Base-by-base conservation (phyloP, 2,888 invertebrate genomes). In the Coremacera marginata region DNA sequence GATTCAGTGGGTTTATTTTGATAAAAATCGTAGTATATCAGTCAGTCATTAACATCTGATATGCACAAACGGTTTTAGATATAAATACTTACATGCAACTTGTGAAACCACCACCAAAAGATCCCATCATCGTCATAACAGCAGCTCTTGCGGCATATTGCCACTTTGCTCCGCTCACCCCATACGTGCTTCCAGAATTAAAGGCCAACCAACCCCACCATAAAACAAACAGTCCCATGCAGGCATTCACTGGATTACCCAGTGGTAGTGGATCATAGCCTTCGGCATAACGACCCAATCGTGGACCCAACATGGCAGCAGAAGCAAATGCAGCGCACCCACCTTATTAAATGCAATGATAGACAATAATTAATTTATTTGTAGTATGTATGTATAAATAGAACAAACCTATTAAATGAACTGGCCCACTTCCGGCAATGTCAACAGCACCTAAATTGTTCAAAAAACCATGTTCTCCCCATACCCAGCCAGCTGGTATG, bases 191-290 rank as follows among this genome's bases (percentile, higher is more conserved):
- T 16, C 98, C 98, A 71, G 97, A 97, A 89, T 97, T 97, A 87
- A 98, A 98, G 0, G 97, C 97, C 74, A 98, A 90, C 98, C 98
- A 98, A 0, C 98, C 98, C 98, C 98, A 98, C 97, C 97, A 97
- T 0, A 97, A 90, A 55, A 97, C 96, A 86, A 97, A 97, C 14
- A 97, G 92, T 0, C 97, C 97, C 93, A 97, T 94, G 37, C 96
- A 94, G 0, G 96, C 96, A 86, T 97, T 97, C 5, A 97, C 97
- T 0, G 97, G 97, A 86, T 93, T 94, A 0, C 97, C 96, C 81
- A 97, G 90, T 0, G 96, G 96, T 63, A 96, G 88, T 0, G 95
- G 93, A 0, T 91, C 93, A 8, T 91, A 91, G 0, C 96, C 96
- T 67, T 93, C 91, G 19, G 95, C 94, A 87, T 96, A 97, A 80